These are phyloP conservation scores for Cerceris rybyensis DNA, from an alignment of 2,888 invertebrate genomes.

Conservation along the genomic window DNA sequence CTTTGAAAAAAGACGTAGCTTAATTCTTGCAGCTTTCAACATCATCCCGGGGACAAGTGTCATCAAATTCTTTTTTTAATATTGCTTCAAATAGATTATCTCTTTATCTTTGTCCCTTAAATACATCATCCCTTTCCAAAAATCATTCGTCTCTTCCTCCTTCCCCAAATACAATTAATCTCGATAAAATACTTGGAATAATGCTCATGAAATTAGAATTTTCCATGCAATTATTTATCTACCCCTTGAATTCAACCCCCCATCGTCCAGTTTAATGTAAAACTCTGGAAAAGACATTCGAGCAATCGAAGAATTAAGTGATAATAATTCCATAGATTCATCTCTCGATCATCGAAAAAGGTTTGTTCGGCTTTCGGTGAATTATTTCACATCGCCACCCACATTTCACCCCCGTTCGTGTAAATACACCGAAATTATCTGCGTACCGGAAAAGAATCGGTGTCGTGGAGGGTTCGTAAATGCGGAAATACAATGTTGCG, in stretches of 20 bases:
- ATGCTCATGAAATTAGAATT: too few relatives aligned
- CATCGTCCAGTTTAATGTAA: background rate
- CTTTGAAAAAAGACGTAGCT: constrained; percentile 37
- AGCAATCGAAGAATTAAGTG: background rate
- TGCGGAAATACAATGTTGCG: constrained; percentile 20
- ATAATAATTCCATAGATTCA: background rate
- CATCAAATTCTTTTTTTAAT: too few relatives aligned
- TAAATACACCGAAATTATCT: constrained; percentile 26
- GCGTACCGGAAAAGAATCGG: background rate
- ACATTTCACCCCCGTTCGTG: constrained; percentile 14
- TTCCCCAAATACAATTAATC: too few relatives aligned
- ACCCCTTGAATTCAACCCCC: too few relatives aligned
- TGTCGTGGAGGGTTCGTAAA: constrained; percentile 1
- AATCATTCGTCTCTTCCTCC: too few relatives aligned
- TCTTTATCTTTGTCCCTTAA: too few relatives aligned
- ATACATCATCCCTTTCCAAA: too few relatives aligned
- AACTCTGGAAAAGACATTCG: constrained; percentile 1
- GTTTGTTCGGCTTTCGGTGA: too few relatives aligned
- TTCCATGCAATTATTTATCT: constrained; percentile 6
- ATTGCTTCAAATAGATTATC: too few relatives aligned
- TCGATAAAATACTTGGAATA: too few relatives aligned
- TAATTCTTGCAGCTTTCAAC: constrained; percentile 12
- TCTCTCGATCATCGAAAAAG: too few relatives aligned
- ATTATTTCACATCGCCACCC: constrained; percentile 5
- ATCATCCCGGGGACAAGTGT: background rate